Conservation (phyloP, 1,140 invertebrate genomes). For the Eriocheir sinensis region DNA sequence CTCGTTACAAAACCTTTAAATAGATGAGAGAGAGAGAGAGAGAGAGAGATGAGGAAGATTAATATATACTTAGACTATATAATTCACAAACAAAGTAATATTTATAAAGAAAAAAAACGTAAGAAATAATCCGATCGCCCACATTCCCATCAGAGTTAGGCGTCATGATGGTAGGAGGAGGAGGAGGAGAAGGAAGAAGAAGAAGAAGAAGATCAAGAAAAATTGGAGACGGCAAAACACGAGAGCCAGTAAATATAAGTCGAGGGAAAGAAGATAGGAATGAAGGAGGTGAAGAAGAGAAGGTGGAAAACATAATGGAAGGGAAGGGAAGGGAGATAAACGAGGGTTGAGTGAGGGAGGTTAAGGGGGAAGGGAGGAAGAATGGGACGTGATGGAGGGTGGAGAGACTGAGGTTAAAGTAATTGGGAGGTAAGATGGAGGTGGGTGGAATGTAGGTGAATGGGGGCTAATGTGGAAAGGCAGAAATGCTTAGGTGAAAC, state of each 20-base stretch:
- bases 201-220: background rate
- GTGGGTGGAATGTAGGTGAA: no score
- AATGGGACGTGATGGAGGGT: background rate
- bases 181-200: background rate
- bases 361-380: no score
- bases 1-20: background rate
- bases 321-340: background rate
- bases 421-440: no score
- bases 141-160: background rate
- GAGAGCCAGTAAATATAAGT: no score
- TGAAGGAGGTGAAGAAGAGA: background rate
- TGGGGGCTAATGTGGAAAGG: no score
- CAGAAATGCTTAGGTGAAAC: no score
- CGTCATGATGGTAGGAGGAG: background rate
- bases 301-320: background rate
- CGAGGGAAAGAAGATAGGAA: background rate
- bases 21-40: conserved; percentile 1
- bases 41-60: background rate
- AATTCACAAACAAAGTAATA: background rate
- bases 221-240: no score
- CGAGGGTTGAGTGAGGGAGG: no score
- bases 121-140: background rate
- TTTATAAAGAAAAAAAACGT: background rate
- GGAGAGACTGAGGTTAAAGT: no score
- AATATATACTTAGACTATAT: no score